Base-by-base conservation (phyloP, 2,888 invertebrate genomes). In the Sarcophaga variegata region DNA sequence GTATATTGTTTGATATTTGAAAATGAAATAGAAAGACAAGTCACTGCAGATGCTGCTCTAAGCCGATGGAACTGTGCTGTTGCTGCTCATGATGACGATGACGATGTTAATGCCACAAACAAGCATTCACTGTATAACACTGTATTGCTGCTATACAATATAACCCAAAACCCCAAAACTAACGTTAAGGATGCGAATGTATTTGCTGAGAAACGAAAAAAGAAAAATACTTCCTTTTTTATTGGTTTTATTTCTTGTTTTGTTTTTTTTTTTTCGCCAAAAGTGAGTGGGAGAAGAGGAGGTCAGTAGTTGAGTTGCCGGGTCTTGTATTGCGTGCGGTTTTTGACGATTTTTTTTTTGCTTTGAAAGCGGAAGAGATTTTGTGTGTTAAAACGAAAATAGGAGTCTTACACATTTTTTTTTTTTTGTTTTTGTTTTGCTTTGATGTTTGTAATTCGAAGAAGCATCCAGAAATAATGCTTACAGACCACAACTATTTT, bases 311-410 rank as follows among this genome's bases (percentile, higher is more conserved):
- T 75, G 60, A 37, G 60, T 67, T 77, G 37, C 37, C 72, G 25
- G 37, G 74, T 83, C 37, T 82, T 25, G 70, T 71, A 62, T 86
- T 86, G 83, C 83, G 83, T 86, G 83, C 49, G 83, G 83, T 86
- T 86, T 83, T 80, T 20, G 59, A 22, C 49, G 54, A 37, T 81
- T 81, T 81, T 81, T 81, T 81, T 66, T 72, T 76, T 12, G 12
- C 10, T 12, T 63, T 37, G 8, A 37, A 37, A 37, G 37, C 20
- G n/a, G 22, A 45, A 69, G 60, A 67, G 45, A 25, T 64, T 64
- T 37, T 64, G 3, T 14, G n/a, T 74, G 20, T 63, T 45, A 54
- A 70, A 54, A 25, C 25, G 27, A 8, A 47, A 69, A 69, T 37
- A 12, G 4, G 22, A 45, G 60, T 70, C 37, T 37, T 37, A 37